phyloP scores from a whole-genome alignment of 1,140 invertebrate species.

The Eumaeus atala region DNA sequence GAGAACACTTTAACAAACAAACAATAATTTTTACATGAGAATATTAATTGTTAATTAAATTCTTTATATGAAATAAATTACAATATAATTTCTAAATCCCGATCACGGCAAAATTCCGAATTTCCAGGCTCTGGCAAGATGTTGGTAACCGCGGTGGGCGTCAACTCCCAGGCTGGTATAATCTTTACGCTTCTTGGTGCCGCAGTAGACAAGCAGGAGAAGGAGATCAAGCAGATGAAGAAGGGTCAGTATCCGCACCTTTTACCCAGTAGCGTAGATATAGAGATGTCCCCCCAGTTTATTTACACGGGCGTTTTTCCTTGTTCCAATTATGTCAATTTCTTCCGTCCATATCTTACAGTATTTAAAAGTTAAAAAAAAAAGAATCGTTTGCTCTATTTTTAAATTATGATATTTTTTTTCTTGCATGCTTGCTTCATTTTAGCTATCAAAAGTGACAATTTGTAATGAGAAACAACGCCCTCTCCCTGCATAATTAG shows the following conservation, averaged over 20 bases:
- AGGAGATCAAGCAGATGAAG: conserved; percentile 94
- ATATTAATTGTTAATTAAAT: no score
- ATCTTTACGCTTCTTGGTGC: conserved; percentile 99
- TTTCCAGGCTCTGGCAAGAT: conserved; percentile 95
- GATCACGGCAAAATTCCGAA: no score
- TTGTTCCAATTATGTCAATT: conserved; percentile 11
- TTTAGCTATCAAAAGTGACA: no score
- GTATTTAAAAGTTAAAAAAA: neutral
- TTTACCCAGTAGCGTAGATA: conserved; percentile 17
- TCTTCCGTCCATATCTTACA: neutral
- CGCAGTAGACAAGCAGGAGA: conserved; percentile 92
- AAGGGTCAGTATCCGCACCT: conserved; percentile 80
- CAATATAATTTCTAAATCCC: no score
- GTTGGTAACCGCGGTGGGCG: conserved; percentile 97
- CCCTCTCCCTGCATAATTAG: neutral
- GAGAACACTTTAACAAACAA: no score
- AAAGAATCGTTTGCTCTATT: no score
- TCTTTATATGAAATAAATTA: no score
- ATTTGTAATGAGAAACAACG: neutral
- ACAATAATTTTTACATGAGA: no score
- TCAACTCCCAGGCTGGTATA: conserved; percentile 99
- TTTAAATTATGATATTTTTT: no score
- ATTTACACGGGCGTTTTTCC: conserved; percentile 4
- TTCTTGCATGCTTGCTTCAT: no score
- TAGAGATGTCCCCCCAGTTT: conserved; percentile 23